These are phyloP conservation scores for Bubo bubo DNA, from an alignment of 2,113 vertebrate genomes.

Conservation along the genomic window DNA sequence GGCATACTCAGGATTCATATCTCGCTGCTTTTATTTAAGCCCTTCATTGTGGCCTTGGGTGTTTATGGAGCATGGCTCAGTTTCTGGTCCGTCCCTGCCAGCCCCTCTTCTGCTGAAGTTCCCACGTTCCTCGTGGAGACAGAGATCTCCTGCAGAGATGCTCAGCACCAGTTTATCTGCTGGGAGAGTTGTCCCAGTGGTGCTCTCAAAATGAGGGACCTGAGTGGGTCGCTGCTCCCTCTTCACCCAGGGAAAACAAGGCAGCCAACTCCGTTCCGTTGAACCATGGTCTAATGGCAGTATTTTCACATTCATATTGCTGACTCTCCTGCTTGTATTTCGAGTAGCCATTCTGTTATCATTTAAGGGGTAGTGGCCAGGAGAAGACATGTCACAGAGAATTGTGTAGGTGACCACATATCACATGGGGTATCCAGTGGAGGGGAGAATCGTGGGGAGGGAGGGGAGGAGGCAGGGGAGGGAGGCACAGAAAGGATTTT, in stretches of 20 bases:
- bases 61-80: not conserved
- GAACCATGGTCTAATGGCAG: rapidly evolving
- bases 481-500: not conserved
- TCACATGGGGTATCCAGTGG: not conserved
- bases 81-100: rapidly evolving
- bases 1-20: not conserved
- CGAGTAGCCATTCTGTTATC: not conserved
- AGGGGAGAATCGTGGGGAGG: too few species aligned
- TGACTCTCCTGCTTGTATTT: not conserved
- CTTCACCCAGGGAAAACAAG: not conserved
- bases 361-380: not conserved
- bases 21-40: not conserved
- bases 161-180: not conserved
- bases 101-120: too few species aligned
- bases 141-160: not conserved
- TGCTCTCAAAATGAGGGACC: not conserved
- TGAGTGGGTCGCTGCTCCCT: not conserved
- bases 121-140: too few species aligned
- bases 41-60: not conserved
- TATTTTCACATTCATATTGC: rapidly evolving
- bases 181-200: not conserved
- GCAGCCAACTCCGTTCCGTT: not conserved
- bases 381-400: not conserved
- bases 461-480: not conserved
- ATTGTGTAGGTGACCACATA: not conserved